These are phyloP conservation scores for Latrodectus elegans DNA, from an alignment of 2,888 invertebrate genomes.

Conservation along the genomic window DNA sequence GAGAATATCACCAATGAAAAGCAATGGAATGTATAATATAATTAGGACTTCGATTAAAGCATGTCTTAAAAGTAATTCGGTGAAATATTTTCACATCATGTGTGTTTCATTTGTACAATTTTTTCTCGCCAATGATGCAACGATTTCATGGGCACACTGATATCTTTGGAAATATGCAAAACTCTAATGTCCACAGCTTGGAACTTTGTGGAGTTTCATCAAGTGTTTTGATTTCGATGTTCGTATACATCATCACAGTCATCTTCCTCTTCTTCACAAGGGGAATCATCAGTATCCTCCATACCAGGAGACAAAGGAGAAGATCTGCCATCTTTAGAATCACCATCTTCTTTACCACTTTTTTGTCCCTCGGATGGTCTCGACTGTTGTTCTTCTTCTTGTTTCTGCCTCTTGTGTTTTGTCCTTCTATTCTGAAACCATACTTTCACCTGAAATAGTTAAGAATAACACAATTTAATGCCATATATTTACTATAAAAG, in stretches of 20 bases:
- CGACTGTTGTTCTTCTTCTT: conserved; percentile 69
- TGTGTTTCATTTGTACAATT: not conserved
- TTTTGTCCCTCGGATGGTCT: conserved; percentile 46
- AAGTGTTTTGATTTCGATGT: conserved; percentile 24
- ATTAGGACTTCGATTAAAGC: too few species aligned
- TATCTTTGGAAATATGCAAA: not conserved
- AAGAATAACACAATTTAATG: not conserved
- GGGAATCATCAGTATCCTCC: conserved; percentile 48
- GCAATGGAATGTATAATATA: too few species aligned
- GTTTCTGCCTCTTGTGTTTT: conserved; percentile 71
- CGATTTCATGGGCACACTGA: not conserved
- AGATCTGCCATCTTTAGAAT: conserved; percentile 37
- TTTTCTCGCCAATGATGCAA: not conserved
- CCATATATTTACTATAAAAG: too few species aligned
- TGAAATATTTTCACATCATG: too few species aligned
- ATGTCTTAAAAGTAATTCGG: too few species aligned
- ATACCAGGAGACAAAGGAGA: conserved; percentile 37
- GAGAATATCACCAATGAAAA: too few species aligned
- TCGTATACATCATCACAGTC: conserved; percentile 38
- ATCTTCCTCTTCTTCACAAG: conserved; percentile 58
- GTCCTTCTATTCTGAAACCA: conserved; percentile 72
- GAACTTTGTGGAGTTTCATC: conserved; percentile 5
- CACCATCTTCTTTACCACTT: conserved; percentile 24
- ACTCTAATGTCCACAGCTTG: not conserved
- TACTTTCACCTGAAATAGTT: conserved; percentile 68